Conservation (phyloP, 2,888 invertebrate genomes). For the Erebia aethiops region DNA sequence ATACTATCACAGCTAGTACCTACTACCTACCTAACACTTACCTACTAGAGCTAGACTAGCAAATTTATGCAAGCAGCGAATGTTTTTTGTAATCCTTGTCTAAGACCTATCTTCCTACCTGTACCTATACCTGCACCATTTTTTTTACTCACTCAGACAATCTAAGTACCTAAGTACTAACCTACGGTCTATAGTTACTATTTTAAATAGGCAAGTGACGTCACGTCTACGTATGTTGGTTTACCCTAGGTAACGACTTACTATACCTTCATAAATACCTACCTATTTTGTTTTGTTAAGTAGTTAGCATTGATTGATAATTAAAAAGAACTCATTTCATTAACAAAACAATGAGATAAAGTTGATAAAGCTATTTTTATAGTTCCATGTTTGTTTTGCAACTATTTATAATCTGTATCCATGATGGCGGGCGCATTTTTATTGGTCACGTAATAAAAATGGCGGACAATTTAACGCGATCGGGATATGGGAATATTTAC, state of each 20-base stretch:
- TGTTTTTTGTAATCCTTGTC: background rate
- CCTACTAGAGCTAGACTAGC: background rate
- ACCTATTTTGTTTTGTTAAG: slow-evolving; percentile 35
- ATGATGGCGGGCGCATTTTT: slow-evolving; percentile 28
- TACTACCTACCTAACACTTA: background rate
- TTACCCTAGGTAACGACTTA: background rate
- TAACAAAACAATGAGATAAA: slow-evolving; percentile 6
- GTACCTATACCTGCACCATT: too few relatives aligned
- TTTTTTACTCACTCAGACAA: too few relatives aligned
- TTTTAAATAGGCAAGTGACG: too few relatives aligned
- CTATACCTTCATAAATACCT: background rate
- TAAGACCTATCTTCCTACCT: too few relatives aligned
- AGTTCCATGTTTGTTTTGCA: slow-evolving; percentile 15
- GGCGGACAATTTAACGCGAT: slow-evolving; percentile 20
- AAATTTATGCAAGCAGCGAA: background rate
- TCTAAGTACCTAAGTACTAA: too few relatives aligned
- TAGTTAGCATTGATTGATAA: slow-evolving; percentile 31
- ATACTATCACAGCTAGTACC: too few relatives aligned
- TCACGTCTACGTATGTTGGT: too few relatives aligned
- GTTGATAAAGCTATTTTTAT: background rate
- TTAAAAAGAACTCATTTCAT: slow-evolving; percentile 20
- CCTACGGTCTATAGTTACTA: too few relatives aligned
- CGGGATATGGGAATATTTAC: slow-evolving; percentile 13
- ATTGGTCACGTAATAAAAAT: slow-evolving; percentile 34
- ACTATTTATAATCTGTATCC: slow-evolving; percentile 31